Conservation (phyloP, 2,888 invertebrate genomes). For the Dinocampus coccinellae region DNA sequence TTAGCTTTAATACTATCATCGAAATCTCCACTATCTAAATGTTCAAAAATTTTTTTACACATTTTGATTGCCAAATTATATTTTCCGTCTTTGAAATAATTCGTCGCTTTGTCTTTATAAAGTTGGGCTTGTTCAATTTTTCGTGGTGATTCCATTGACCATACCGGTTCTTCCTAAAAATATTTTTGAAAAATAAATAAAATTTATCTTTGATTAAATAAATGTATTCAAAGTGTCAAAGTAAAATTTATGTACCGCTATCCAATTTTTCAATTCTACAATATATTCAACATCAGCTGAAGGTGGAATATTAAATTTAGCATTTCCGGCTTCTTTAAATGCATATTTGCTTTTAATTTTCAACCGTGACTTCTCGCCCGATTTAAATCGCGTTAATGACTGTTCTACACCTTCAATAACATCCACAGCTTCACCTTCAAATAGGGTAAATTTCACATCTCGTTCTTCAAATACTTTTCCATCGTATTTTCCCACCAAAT, state of each 20-base stretch:
- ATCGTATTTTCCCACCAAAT: slow-evolving; percentile 78
- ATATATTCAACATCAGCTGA: slow-evolving; percentile 84
- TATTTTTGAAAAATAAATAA: slow-evolving; percentile 8
- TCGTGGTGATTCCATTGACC: slow-evolving; percentile 85
- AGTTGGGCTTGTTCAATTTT: slow-evolving; percentile 85
- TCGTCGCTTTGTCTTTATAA: slow-evolving; percentile 92
- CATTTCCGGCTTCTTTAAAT: slow-evolving; percentile 80
- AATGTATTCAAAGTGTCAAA: slow-evolving; percentile 13
- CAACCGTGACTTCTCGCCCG: slow-evolving; percentile 82
- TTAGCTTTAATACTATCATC: slow-evolving; percentile 70
- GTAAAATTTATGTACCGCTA: slow-evolving; percentile 75
- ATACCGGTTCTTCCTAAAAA: slow-evolving; percentile 79
- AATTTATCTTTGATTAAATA: neutral
- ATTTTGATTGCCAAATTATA: slow-evolving; percentile 85
- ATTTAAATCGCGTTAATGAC: slow-evolving; percentile 84
- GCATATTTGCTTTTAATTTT: slow-evolving; percentile 84
- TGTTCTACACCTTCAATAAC: slow-evolving; percentile 87
- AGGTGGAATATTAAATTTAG: slow-evolving; percentile 81
- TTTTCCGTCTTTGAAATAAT: slow-evolving; percentile 87
- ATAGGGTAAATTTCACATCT: slow-evolving; percentile 85
- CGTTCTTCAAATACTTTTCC: slow-evolving; percentile 83
- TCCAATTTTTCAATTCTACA: slow-evolving; percentile 86
- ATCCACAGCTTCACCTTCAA: slow-evolving; percentile 84
- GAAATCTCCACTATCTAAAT: slow-evolving; percentile 71
- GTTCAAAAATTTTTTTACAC: slow-evolving; percentile 83